Percentiles rank a stretch among this genome's conserved stretches.
Evolutionary conservation across 2,797 vertebrate genomes (phyloP).

Genomic region (Cyclopterus lumpus): DNA sequence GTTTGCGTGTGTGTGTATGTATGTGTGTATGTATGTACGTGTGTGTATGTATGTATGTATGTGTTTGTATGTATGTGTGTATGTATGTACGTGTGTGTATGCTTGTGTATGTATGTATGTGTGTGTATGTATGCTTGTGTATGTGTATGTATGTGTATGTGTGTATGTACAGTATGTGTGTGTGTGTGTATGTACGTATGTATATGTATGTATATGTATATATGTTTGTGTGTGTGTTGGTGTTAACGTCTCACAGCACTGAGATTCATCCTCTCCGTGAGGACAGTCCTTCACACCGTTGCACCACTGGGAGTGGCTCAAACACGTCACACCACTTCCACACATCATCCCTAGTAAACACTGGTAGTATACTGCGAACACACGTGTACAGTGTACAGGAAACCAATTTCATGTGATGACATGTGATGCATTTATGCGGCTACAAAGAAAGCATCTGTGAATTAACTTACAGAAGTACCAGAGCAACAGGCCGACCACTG

Average conservation of each 20-base stretch:
- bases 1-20: no score
- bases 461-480: constrained; percentile 91
- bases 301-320: constrained; percentile 85
- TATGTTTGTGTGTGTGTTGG: no score
- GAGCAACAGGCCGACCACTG: constrained; percentile 71
- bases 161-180: no score
- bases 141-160: no score
- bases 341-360: constrained; percentile 82
- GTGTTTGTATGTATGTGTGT: no score
- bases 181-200: no score
- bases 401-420: background rate
- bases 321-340: constrained; percentile 57
- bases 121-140: no score
- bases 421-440: background rate
- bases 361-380: constrained; percentile 74
- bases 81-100: no score
- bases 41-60: no score
- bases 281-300: constrained; percentile 85
- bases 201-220: background rate
- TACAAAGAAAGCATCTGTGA: background rate
- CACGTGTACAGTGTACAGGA: constrained; percentile 2
- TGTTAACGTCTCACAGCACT: constrained; percentile 85
- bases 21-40: no score
- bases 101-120: no score
- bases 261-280: constrained; percentile 86